These are phyloP conservation scores for Telenomus remus DNA, from an alignment of 1,140 invertebrate genomes.

Conservation along the genomic window DNA sequence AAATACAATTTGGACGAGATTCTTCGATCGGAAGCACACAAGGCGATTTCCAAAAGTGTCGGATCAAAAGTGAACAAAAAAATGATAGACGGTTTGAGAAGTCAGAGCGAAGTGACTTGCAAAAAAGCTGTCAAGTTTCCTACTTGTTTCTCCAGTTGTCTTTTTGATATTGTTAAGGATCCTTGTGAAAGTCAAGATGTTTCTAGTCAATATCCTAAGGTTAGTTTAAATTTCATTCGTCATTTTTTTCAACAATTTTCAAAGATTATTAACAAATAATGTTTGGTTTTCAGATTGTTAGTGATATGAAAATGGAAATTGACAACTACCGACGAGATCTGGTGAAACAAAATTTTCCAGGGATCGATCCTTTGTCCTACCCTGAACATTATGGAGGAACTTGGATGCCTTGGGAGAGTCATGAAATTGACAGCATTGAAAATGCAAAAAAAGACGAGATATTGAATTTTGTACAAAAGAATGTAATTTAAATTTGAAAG, in stretches of 20 bases:
- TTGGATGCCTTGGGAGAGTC: not conserved
- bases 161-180: conserved; percentile 67
- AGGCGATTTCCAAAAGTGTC: conserved; percentile 48
- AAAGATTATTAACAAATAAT: no score
- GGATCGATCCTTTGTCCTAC: not conserved
- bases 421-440: no score
- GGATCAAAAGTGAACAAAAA: conserved; percentile 5
- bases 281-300: not conserved
- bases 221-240: conserved; percentile 36
- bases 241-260: no score
- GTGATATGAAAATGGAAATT: not conserved
- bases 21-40: conserved; percentile 52
- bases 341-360: not conserved
- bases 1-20: conserved; percentile 54
- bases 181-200: conserved; percentile 69
- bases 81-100: conserved; percentile 51
- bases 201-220: conserved; percentile 56
- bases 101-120: conserved; percentile 57
- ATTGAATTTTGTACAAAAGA: no score
- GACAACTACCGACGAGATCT: not conserved
- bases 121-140: conserved; percentile 5
- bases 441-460: no score
- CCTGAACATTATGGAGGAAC: not conserved
- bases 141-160: conserved; percentile 60
- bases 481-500: no score